Evolutionary conservation across 2,797 vertebrate genomes (phyloP).

Genomic region (Lemur catta): DNA sequence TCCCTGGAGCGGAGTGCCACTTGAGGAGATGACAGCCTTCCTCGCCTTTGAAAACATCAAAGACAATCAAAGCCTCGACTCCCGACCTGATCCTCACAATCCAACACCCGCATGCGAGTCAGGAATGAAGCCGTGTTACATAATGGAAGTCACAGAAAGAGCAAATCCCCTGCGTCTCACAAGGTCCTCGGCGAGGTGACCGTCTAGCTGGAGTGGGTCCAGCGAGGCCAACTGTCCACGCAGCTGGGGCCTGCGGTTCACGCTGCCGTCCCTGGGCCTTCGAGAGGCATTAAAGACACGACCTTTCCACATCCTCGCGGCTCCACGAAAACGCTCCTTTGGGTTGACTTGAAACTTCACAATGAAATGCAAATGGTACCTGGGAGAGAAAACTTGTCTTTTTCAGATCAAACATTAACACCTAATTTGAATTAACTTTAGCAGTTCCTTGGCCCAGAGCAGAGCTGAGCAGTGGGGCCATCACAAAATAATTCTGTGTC

Average conservation of each 20-base stretch:
- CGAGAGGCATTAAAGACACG: fast-evolving
- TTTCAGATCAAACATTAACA: not conserved
- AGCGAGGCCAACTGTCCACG: fast-evolving
- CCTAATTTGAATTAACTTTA: not conserved
- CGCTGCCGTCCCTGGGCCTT: fast-evolving
- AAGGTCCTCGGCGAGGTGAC: not conserved
- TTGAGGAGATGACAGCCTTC: slow-evolving; percentile 72
- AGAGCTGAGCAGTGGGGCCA: not conserved
- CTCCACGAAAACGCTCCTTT: not conserved
- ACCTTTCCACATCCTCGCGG: not conserved
- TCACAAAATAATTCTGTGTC: not conserved
- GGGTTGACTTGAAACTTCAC: not conserved
- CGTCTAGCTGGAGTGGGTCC: fast-evolving
- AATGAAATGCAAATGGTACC: not conserved
- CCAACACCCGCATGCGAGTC: not conserved
- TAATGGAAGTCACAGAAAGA: not conserved
- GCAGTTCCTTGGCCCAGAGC: not conserved
- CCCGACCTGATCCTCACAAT: slow-evolving; percentile 46
- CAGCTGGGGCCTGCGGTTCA: fast-evolving
- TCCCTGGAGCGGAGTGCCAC: slow-evolving; percentile 75
- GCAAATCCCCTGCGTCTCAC: not conserved
- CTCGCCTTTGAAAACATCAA: slow-evolving; percentile 79
- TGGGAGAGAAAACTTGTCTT: not conserved
- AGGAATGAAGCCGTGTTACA: not conserved
- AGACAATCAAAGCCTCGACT: slow-evolving; percentile 75